phyloP scores from a whole-genome alignment of 2,888 invertebrate genomes.

The Hypomecis punctinalis region DNA sequence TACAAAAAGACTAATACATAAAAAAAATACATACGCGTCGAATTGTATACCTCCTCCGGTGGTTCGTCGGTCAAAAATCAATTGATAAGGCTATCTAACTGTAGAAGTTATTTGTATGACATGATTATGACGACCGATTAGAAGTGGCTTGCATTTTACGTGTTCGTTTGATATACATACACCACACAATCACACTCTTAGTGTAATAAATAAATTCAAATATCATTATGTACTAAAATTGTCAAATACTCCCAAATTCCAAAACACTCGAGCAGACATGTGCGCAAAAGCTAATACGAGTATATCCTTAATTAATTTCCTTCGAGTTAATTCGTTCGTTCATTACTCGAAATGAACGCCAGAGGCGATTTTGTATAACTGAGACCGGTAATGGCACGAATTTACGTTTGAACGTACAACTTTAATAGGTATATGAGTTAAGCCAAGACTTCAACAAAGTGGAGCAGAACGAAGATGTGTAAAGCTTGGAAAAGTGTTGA shows the following conservation, averaged over 20 bases:
- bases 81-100: too few species aligned
- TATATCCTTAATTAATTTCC: conserved; percentile 39
- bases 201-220: too few species aligned
- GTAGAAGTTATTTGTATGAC: too few species aligned
- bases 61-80: too few species aligned
- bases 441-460: background rate
- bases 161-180: too few species aligned
- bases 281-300: conserved; percentile 16
- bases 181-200: too few species aligned
- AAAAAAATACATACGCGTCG: too few species aligned
- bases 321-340: conserved; percentile 36
- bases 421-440: background rate
- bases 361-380: conserved; percentile 16
- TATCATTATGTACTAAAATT: too few species aligned
- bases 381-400: conserved; percentile 18
- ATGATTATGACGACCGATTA: too few species aligned
- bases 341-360: conserved; percentile 19
- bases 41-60: too few species aligned
- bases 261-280: background rate
- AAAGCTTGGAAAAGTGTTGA: background rate
- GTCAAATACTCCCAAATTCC: background rate
- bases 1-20: too few species aligned
- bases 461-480: background rate
- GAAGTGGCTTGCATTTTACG: too few species aligned
- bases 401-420: conserved; percentile 15